Evolutionary conservation across 2,113 vertebrate genomes (phyloP), one percentile per base, ranked within the genome.

Genomic region (Chelonoidis abingdonii): DNA sequence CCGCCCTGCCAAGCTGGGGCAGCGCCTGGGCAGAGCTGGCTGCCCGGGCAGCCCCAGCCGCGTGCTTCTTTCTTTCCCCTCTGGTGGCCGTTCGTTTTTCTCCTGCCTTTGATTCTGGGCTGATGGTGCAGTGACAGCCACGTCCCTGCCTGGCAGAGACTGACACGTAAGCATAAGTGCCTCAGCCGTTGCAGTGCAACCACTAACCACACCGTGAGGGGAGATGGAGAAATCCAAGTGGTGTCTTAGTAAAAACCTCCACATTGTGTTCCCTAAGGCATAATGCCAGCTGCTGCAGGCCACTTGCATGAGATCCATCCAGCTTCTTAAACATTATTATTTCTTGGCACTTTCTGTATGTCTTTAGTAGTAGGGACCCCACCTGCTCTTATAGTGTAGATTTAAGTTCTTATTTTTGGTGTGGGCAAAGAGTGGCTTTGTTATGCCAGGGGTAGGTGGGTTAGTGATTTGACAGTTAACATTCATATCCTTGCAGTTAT

Each of bases 111-210:
- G 56, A 11, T 25, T 25, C 25, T 14, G 81, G 50, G 49, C 49
- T 52, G 44, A 41, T 52, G 84, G 35, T 52, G 79, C 76, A 62
- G 79, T 72, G 57, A 75, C 35, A 57, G 56, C 56, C 25, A 27
- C 62, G 35, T 65, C 59, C 59, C 31, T 25, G 65, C 7, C 24
- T 76, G 84, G 91, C 49, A 50, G 80, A 90, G 95, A 97, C 84
- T 98, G 99, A 99, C 99, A 99, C 99, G 99, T 99, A 98, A 98
- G 98, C 98, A 90, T 93, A 94, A 94, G 65, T 1, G n/a, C 54
- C 83, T 25, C 59, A 76, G 57, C 86, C 87, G 97, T 97, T 35
- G 79, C 62, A 88, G 47, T 79, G 69, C 86, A 44, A 27, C 79
- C 50, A 57, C 62, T 86, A 44, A 38, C 53, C 72, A 10, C 56